Evolutionary conservation across 2,888 invertebrate species (phyloP).

Genomic region (Netelia inedita): DNA sequence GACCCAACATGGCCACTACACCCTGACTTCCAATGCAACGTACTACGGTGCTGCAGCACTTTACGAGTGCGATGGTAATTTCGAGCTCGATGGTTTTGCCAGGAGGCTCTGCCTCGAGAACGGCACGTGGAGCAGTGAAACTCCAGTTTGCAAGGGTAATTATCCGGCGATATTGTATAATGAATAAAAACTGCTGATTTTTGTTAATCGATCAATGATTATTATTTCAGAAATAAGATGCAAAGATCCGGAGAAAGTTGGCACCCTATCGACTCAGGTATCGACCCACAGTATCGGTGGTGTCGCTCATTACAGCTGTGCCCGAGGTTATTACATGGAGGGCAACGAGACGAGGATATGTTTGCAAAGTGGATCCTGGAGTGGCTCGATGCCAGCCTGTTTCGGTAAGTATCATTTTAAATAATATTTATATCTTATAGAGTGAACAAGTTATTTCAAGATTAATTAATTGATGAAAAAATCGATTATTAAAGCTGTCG

Average conservation of each 20-base stretch:
- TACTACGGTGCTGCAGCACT: slow-evolving; percentile 95
- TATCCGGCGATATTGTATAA: not conserved
- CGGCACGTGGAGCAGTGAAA: slow-evolving; percentile 95
- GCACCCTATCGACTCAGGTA: slow-evolving; percentile 86
- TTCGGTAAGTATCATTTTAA: slow-evolving; percentile 88
- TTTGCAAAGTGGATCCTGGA: slow-evolving; percentile 92
- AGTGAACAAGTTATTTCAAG: not conserved
- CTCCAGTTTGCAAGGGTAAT: slow-evolving; percentile 92
- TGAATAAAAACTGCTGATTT: not conserved
- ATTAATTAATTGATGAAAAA: not conserved
- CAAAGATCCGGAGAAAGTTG: slow-evolving; percentile 88
- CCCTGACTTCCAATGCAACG: slow-evolving; percentile 94
- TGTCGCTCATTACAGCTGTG: slow-evolving; percentile 92
- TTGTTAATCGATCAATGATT: not conserved
- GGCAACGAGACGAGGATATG: slow-evolving; percentile 93
- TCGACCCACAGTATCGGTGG: slow-evolving; percentile 92
- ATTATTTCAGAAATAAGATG: slow-evolving; percentile 91
- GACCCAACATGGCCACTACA: slow-evolving; percentile 91
- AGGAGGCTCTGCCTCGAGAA: slow-evolving; percentile 94
- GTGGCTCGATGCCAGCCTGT: slow-evolving; percentile 91
- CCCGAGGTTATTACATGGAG: slow-evolving; percentile 92
- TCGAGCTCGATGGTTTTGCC: slow-evolving; percentile 93
- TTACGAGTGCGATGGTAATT: slow-evolving; percentile 94
- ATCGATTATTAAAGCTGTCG: slow-evolving; percentile 88
- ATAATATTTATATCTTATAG: slow-evolving; percentile 12